Conservation (phyloP, 1,140 invertebrate species). For the Ceratina calcarata region DNA sequence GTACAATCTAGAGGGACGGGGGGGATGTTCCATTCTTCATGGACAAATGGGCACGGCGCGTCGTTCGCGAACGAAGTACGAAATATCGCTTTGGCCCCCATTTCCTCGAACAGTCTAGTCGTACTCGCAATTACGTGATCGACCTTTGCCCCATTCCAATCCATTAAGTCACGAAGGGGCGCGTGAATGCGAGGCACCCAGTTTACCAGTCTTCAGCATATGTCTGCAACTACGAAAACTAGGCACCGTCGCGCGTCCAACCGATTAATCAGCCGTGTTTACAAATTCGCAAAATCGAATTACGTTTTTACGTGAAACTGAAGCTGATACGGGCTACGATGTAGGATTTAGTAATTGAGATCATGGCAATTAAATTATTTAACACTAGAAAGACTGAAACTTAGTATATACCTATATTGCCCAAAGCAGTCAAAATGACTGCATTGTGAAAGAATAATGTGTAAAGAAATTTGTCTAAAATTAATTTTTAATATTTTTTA, state of each 20-base stretch:
- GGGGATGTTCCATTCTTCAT: constrained; percentile 56
- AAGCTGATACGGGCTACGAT: too few relatives aligned
- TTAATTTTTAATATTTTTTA: too few relatives aligned
- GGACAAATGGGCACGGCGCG: constrained; percentile 49
- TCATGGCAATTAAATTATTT: too few relatives aligned
- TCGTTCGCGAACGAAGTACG: constrained; percentile 59
- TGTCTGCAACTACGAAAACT: constrained; percentile 52
- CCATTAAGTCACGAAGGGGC: constrained; percentile 62
- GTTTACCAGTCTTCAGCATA: constrained; percentile 48
- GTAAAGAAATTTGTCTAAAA: too few relatives aligned
- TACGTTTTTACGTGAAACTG: neutral
- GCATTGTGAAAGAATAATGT: too few relatives aligned
- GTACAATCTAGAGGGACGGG: constrained; percentile 38
- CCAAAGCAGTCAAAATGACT: too few relatives aligned
- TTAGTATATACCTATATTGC: too few relatives aligned
- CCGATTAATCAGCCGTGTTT: constrained; percentile 53
- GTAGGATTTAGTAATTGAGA: too few relatives aligned
- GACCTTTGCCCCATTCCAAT: constrained; percentile 66
- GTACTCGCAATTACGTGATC: constrained; percentile 64
- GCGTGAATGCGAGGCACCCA: constrained; percentile 44
- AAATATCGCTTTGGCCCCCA: constrained; percentile 53
- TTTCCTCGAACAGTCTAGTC: constrained; percentile 32
- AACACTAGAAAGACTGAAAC: too few relatives aligned
- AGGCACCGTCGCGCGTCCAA: constrained; percentile 27
- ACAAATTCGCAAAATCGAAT: neutral